Base-by-base conservation (phyloP, 2,888 invertebrate genomes). In the Cephus pulcher region DNA sequence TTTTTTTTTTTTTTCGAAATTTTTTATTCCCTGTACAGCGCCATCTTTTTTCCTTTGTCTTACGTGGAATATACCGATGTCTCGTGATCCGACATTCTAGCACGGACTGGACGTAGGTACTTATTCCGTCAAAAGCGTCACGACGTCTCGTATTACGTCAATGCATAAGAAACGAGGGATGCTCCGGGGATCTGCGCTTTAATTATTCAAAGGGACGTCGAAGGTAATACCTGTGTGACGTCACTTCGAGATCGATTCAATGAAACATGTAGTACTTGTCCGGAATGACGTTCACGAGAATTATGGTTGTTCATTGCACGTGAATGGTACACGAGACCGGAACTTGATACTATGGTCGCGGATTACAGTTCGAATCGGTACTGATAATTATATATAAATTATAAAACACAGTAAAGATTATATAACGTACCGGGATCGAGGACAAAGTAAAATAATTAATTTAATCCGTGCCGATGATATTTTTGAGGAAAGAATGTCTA, bases 221-320 rank as follows among this genome's bases (percentile, higher is more conserved):
- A 79, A 81, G 85, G 76, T 85, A 87, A 84, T 86, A 84, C 80
- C 82, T 81, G 83, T 84, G 85, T 89, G 88, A 89, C 90, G 89
- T 90, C 87, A 88, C 84, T 80, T 80, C 81, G 83, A 85, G 80
- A 88, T 90, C 88, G 87, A 90, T 86, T 79, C 56, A 81, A 85
- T 89, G 80, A 89, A 89, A 88, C 86, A 87, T 89, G 86, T 85
- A 88, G 82, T 75, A 79, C 82, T 82, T 82, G 81, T 73, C 77
- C 84, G 83, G 83, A 84, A 82, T 88, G 88, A 88, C 88, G 88
- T 86, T 84, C 84, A 84, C 84, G 82, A 81, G 84, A 84, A 84
- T 87, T 84, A 84, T 78, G 80, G 33, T 34, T 12, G 56, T 56
- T 56, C 23, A 9, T 23, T 56, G 23, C 56, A 56, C 23, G 23